A percentile compares a stretch with the other conserved stretches of the same genome.
Evolutionary conservation across 2,888 invertebrate species (phyloP).

Genomic region (Cephalotes varians): DNA sequence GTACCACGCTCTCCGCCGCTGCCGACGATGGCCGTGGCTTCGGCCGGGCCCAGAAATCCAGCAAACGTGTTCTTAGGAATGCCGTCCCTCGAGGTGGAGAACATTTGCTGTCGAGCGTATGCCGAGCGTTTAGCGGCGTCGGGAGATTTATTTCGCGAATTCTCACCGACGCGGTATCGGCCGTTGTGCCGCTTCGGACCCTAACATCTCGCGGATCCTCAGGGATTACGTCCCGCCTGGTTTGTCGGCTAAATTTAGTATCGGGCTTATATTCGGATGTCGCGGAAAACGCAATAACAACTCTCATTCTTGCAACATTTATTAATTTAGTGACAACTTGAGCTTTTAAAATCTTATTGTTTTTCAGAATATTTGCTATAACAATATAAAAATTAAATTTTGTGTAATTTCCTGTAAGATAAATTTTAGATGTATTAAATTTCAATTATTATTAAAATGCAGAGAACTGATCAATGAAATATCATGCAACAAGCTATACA

Average conservation of each 20-base stretch:
- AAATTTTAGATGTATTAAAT: neutral
- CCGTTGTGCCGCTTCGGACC: neutral
- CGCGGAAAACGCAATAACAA: neutral
- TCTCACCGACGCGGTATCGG: conserved; percentile 24
- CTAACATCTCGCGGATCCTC: conserved; percentile 40
- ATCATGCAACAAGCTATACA: neutral
- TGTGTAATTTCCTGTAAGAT: neutral
- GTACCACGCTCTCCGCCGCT: conserved; percentile 1
- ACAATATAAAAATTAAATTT: neutral
- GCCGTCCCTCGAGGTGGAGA: conserved; percentile 70
- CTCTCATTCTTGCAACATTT: neutral
- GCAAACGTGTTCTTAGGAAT: conserved; percentile 83
- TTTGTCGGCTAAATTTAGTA: conserved; percentile 70
- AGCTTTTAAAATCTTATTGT: neutral
- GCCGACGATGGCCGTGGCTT: conserved; percentile 34
- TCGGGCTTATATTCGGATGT: conserved; percentile 47
- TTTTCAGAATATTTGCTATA: neutral
- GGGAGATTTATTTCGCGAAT: conserved; percentile 70
- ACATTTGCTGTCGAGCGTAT: conserved; percentile 43
- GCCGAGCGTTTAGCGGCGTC: conserved; percentile 57
- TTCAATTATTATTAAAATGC: neutral
- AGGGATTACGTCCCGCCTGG: conserved; percentile 49
- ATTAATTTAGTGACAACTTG: neutral
- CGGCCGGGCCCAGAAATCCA: conserved; percentile 70
- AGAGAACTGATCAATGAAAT: neutral